Conservation (phyloP, 2,113 vertebrate genomes). For the Prinia subflava region DNA sequence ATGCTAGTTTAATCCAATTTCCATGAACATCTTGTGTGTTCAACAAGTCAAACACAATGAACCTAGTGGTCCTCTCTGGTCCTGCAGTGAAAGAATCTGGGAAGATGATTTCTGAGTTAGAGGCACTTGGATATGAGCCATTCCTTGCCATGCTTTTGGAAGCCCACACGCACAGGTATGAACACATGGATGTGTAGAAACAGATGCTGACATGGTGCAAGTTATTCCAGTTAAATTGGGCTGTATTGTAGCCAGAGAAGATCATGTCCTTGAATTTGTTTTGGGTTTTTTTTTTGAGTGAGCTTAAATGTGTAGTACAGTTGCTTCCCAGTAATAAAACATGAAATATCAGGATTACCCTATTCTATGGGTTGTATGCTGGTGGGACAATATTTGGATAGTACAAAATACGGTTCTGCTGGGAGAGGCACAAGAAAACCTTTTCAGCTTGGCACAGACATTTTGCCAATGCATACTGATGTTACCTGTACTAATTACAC, state of each 20-base stretch:
- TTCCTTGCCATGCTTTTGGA: background rate
- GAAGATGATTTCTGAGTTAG: background rate
- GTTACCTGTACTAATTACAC: background rate
- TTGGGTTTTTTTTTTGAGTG: background rate
- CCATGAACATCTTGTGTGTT: slow-evolving; percentile 34
- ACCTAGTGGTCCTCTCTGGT: background rate
- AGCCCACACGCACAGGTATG: background rate
- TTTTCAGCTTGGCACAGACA: background rate
- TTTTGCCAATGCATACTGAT: background rate
- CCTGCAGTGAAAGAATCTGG: background rate
- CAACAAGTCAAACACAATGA: slow-evolving; percentile 60
- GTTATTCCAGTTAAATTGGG: background rate
- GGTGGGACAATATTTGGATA: background rate
- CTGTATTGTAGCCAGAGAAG: background rate
- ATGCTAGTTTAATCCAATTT: slow-evolving; percentile 60
- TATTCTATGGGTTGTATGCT: background rate
- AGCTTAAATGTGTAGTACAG: background rate
- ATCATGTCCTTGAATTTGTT: background rate
- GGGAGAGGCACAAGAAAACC: background rate
- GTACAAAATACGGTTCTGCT: background rate
- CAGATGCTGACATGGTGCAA: background rate
- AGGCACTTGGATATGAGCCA: background rate
- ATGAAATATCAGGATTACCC: background rate
- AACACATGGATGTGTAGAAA: background rate
- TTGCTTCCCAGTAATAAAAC: background rate